These are phyloP conservation scores for Odontamblyopus lacepedii DNA, from an alignment of 2,797 vertebrate species.

Conservation along the genomic window DNA sequence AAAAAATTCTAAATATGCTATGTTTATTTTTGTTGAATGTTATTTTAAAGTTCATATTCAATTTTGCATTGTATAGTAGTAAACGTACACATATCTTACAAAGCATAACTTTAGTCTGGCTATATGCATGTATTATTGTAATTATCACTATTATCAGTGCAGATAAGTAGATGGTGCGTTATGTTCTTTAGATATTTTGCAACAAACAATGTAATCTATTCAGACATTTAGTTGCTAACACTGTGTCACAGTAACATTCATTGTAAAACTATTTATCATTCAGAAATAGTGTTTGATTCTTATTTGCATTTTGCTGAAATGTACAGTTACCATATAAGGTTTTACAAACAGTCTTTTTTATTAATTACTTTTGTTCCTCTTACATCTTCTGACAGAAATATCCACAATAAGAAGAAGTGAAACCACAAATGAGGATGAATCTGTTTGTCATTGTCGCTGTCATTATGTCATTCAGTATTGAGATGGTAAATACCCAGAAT, in stretches of 20 bases:
- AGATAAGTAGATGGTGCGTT: slow-evolving; percentile 17
- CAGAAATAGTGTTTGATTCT: background rate
- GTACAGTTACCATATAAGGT: slow-evolving; percentile 36
- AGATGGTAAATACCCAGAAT: slow-evolving; percentile 55
- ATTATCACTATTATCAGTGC: slow-evolving; percentile 16
- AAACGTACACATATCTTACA: too few relatives aligned
- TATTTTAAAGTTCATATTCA: background rate
- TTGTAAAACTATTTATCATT: background rate
- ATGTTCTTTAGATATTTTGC: slow-evolving; percentile 6
- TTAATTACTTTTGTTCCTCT: slow-evolving; percentile 28
- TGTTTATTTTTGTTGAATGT: background rate
- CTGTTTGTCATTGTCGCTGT: slow-evolving; percentile 51
- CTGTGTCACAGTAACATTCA: background rate
- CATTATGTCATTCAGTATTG: slow-evolving; percentile 28
- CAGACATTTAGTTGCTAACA: background rate
- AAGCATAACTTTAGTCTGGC: background rate
- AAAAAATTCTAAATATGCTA: background rate
- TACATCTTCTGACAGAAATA: slow-evolving; percentile 35
- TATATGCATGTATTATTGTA: background rate
- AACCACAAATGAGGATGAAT: slow-evolving; percentile 61
- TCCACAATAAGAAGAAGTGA: slow-evolving; percentile 42
- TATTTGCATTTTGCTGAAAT: background rate
- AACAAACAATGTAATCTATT: slow-evolving; percentile 7
- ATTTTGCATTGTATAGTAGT: background rate
- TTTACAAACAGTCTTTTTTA: background rate